These are phyloP conservation scores for Raja brachyura DNA, from an alignment of 2,113 vertebrate species.

Conservation along the genomic window DNA sequence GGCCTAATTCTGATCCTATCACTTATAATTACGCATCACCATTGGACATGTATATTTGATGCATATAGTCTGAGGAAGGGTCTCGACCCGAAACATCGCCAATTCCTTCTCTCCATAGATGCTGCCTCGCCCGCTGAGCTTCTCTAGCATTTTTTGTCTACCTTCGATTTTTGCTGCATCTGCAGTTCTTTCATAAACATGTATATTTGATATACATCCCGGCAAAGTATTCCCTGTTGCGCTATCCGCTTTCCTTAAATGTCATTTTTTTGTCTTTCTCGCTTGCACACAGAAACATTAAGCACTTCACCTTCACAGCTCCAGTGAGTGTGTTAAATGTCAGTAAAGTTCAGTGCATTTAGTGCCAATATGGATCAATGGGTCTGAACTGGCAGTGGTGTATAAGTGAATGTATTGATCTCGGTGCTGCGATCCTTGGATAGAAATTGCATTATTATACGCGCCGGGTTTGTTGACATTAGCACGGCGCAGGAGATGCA, in stretches of 20 bases:
- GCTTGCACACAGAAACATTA: neutral
- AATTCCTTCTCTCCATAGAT: too few species aligned
- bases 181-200: neutral
- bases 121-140: too few species aligned
- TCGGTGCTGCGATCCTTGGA: neutral
- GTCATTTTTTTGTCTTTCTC: neutral
- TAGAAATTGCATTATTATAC: neutral
- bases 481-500: neutral
- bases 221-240: neutral
- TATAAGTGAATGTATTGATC: neutral
- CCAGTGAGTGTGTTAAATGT: neutral
- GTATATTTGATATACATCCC: neutral
- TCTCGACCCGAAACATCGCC: too few species aligned
- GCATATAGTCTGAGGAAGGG: too few species aligned
- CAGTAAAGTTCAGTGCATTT: conserved; percentile 22
- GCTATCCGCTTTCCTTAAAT: neutral
- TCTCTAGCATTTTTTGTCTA: too few species aligned
- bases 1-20: too few species aligned
- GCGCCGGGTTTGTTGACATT: neutral
- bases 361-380: neutral
- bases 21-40: too few species aligned
- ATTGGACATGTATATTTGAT: too few species aligned
- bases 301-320: neutral
- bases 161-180: too few species aligned
- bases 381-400: neutral